Conservation (phyloP, 2,888 invertebrate genomes). For the Tigriopus californicus region DNA sequence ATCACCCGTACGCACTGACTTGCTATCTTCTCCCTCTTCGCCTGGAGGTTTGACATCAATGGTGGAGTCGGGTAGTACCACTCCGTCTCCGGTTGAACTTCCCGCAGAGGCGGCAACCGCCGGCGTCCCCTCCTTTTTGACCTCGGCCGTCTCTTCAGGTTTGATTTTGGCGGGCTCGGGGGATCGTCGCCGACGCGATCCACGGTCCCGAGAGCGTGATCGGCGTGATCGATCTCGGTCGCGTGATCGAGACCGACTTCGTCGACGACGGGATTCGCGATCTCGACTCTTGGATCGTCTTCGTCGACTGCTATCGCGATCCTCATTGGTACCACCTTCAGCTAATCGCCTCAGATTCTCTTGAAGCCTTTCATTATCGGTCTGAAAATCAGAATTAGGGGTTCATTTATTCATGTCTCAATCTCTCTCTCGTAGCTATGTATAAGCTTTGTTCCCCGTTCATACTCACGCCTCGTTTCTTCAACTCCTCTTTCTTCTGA, state of each 20-base stretch:
- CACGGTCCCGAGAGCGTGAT: constrained; percentile 8
- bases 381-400: no score
- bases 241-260: constrained; percentile 17
- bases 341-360: background rate
- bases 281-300: background rate
- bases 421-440: no score
- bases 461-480: constrained; percentile 43
- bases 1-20: background rate
- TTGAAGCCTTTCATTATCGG: background rate
- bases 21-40: background rate
- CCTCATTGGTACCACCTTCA: background rate
- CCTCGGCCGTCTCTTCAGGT: background rate
- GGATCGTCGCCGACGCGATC: background rate
- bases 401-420: no score
- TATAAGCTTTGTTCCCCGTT: no score
- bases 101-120: background rate
- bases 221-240: constrained; percentile 25
- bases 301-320: background rate
- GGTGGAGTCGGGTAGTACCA: background rate
- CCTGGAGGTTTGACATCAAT: background rate
- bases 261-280: constrained; percentile 15
- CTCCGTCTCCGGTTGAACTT: background rate
- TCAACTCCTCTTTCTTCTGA: constrained; percentile 89
- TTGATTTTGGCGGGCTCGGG: background rate
- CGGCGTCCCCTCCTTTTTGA: background rate